Conservation (phyloP, 2,113 vertebrate species). For the Gopherus evgoodei region DNA sequence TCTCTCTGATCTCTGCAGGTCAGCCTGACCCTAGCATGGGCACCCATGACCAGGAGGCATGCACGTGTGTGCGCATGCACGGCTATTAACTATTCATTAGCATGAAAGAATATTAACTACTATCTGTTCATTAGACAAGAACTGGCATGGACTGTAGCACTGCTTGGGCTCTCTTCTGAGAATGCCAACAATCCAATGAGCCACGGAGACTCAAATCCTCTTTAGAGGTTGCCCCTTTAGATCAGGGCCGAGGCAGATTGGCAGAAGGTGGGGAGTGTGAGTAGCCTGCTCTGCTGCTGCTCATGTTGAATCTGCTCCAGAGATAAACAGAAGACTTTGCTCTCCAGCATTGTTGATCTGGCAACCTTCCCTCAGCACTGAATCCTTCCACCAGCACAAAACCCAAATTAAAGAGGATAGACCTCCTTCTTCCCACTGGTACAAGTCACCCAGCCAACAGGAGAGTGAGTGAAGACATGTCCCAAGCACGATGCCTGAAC, state of each 20-base stretch:
- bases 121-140: neutral
- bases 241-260: neutral
- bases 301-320: neutral
- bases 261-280: neutral
- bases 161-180: neutral
- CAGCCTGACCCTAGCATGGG: conserved; percentile 44
- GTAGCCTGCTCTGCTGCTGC: neutral
- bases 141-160: neutral
- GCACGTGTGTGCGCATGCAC: neutral
- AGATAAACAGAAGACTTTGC: neutral
- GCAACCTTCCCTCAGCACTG: neutral
- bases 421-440: accelerated
- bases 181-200: neutral
- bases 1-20: conserved; percentile 30
- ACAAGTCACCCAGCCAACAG: neutral
- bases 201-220: neutral
- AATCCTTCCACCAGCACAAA: neutral
- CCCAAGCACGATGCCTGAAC: neutral
- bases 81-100: conserved; percentile 65
- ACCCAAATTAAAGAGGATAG: accelerated
- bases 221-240: neutral
- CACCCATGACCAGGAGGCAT: neutral
- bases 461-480: neutral
- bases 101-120: neutral
- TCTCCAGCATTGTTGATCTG: neutral